Conservation (phyloP, 2,797 vertebrate species). For the Synaphobranchus kaupii region DNA sequence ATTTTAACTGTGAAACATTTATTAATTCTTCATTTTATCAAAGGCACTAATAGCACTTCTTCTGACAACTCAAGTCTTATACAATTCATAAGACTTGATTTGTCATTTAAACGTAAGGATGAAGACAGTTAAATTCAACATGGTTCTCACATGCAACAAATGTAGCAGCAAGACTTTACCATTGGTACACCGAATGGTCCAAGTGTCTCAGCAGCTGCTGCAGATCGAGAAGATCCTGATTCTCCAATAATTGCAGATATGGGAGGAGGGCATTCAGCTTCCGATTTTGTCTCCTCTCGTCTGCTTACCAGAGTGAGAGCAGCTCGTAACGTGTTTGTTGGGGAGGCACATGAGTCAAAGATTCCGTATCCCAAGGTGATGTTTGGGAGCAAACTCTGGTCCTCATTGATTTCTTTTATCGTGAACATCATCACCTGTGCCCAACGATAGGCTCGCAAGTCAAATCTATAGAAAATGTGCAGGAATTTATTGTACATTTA, state of each 20-base stretch:
- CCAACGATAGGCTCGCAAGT: conserved; percentile 73
- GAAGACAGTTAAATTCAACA: background rate
- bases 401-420: conserved; percentile 73
- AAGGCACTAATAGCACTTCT: too few relatives aligned
- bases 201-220: conserved; percentile 67
- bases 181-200: conserved; percentile 73
- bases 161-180: conserved; percentile 54
- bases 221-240: conserved; percentile 74
- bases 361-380: conserved; percentile 74
- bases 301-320: conserved; percentile 63
- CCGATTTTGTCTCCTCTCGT: conserved; percentile 37
- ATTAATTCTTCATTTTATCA: too few relatives aligned
- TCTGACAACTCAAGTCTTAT: too few relatives aligned
- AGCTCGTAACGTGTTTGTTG: conserved; percentile 67
- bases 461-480: conserved; percentile 59
- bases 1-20: conserved; percentile 45
- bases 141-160: background rate
- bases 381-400: conserved; percentile 67
- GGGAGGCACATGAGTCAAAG: conserved; percentile 73
- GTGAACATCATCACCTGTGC: conserved; percentile 75
- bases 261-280: conserved; percentile 56
- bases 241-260: conserved; percentile 73
- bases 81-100: background rate
- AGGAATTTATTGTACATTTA: background rate
- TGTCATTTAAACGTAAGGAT: background rate